Percentiles rank a stretch among this genome's conserved stretches.
phyloP scores from a whole-genome alignment of 2,113 vertebrate species.

The Vombatus ursinus region DNA sequence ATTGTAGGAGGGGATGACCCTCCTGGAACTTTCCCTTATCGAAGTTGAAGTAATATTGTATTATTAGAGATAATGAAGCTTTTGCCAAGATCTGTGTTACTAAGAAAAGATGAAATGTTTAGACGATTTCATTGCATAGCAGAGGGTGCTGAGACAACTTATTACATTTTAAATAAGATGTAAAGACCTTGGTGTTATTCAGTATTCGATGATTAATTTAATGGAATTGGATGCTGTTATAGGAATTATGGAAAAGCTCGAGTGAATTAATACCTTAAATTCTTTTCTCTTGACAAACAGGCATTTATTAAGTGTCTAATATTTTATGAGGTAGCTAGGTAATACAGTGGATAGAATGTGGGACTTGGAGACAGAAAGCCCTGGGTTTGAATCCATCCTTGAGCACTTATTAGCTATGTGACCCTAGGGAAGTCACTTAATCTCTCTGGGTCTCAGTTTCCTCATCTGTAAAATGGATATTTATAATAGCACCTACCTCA shows the following conservation, averaged over 20 bases:
- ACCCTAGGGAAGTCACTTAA: neutral
- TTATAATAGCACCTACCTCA: neutral
- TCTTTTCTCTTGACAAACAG: neutral
- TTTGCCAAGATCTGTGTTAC: neutral
- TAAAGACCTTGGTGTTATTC: neutral
- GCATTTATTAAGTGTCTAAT: neutral
- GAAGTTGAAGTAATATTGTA: neutral
- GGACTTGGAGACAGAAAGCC: neutral
- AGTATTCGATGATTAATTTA: neutral
- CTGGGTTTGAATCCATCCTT: neutral
- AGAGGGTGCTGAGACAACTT: neutral
- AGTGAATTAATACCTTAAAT: slow-evolving; percentile 21
- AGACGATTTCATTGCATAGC: neutral
- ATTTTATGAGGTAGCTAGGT: neutral
- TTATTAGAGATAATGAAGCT: neutral
- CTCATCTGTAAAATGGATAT: neutral
- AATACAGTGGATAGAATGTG: neutral
- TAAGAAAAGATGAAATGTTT: neutral
- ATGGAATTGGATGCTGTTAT: neutral
- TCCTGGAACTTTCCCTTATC: neutral
- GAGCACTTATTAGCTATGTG: neutral
- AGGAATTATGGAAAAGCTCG: neutral
- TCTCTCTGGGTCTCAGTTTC: neutral
- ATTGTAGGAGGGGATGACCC: neutral
- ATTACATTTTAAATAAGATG: neutral